A percentile compares a stretch with the other conserved stretches of the same genome.
Conservation (phyloP, 2,888 invertebrate species). For the Xanthostigma xanthostigma region DNA sequence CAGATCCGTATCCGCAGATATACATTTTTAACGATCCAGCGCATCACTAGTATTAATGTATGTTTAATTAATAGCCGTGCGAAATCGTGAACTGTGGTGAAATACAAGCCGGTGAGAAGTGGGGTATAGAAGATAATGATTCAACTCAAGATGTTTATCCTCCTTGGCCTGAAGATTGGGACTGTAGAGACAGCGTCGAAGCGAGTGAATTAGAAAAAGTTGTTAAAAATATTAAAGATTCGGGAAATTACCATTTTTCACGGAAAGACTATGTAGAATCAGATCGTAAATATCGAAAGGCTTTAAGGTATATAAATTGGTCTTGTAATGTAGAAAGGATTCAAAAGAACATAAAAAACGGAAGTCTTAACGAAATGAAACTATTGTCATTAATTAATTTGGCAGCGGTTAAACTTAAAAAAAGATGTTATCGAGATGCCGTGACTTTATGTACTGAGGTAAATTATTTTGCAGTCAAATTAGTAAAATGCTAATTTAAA, state of each 20-base stretch:
- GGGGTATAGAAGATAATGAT: constrained; percentile 53
- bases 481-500: constrained; percentile 5
- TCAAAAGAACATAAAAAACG: constrained; percentile 15
- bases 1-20: too few relatives aligned
- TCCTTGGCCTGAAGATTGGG: constrained; percentile 64
- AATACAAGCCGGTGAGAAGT: constrained; percentile 37
- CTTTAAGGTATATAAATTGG: constrained; percentile 53
- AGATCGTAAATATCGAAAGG: constrained; percentile 63
- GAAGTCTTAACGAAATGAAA: constrained; percentile 24
- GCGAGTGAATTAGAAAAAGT: constrained; percentile 29
- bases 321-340: constrained; percentile 20
- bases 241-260: constrained; percentile 56
- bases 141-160: constrained; percentile 56
- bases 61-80: constrained; percentile 34
- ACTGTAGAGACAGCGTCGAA: constrained; percentile 20
- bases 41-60: too few relatives aligned
- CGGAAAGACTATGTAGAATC: constrained; percentile 46
- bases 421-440: constrained; percentile 43
- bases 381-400: constrained; percentile 49
- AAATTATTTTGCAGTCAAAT: constrained; percentile 12
- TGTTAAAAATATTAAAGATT: constrained; percentile 44
- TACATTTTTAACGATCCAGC: too few relatives aligned
- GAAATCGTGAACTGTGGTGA: constrained; percentile 62
- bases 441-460: constrained; percentile 53
- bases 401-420: constrained; percentile 57